phyloP scores from a whole-genome alignment of 2,888 invertebrate genomes.

The Biston betularia region DNA sequence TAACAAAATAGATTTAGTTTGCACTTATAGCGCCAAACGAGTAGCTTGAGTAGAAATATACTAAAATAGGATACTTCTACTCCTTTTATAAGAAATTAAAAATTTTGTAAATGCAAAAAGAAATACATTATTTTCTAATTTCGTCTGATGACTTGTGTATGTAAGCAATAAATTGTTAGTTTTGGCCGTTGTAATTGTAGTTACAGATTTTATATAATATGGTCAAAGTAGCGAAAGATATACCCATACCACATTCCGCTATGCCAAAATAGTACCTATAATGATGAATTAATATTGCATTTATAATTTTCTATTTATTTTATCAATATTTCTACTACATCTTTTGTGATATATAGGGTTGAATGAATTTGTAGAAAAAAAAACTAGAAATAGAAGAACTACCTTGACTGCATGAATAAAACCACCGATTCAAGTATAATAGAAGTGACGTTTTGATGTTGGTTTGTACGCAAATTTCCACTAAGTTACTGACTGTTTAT shows the following conservation, averaged over 20 bases:
- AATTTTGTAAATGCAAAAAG: too few species aligned
- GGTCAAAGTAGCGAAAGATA: conserved; percentile 70
- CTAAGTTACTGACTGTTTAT: too few species aligned
- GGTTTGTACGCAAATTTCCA: neutral
- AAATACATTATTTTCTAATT: neutral
- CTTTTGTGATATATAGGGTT: conserved; percentile 17
- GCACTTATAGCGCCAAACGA: conserved; percentile 18
- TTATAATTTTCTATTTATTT: conserved; percentile 59
- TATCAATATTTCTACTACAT: conserved; percentile 23
- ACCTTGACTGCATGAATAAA: conserved; percentile 5
- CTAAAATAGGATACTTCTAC: neutral
- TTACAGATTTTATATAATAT: conserved; percentile 9
- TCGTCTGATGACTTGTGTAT: neutral
- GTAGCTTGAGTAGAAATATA: conserved; percentile 15
- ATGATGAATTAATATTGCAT: conserved; percentile 59
- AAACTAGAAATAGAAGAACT: neutral
- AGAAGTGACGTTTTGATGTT: neutral
- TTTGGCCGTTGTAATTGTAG: neutral
- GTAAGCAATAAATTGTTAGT: neutral
- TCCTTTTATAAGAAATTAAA: too few species aligned
- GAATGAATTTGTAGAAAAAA: conserved; percentile 1
- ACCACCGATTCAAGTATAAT: conserved; percentile 2
- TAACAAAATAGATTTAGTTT: conserved; percentile 33
- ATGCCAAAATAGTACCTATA: conserved; percentile 80
- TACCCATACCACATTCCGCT: conserved; percentile 75